These are phyloP conservation scores for Drepana arcuata DNA, from an alignment of 1,140 invertebrate species.

Conservation along the genomic window DNA sequence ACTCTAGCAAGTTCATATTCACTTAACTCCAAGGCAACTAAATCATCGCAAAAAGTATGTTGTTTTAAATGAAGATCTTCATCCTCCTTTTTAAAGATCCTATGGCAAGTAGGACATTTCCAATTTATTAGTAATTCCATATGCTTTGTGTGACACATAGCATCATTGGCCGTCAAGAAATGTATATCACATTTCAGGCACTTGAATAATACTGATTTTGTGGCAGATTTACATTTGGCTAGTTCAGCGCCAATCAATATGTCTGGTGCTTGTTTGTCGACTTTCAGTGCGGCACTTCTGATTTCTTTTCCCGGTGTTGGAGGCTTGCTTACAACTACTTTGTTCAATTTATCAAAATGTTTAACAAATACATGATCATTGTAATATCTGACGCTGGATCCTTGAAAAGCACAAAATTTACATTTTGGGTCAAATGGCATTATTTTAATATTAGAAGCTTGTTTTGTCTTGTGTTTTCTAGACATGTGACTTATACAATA, in stretches of 20 bases:
- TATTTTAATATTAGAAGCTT: conserved; percentile 6
- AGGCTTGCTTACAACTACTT: background rate
- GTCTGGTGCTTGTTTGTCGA: background rate
- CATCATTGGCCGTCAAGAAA: conserved; percentile 29
- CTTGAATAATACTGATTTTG: conserved; percentile 32
- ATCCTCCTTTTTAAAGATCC: conserved; percentile 35
- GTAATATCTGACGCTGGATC: conserved; percentile 11
- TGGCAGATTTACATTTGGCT: conserved; percentile 3
- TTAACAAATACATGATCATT: conserved; percentile 24
- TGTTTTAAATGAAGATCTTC: conserved; percentile 29
- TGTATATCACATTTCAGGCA: conserved; percentile 37
- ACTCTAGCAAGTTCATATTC: conserved; percentile 11
- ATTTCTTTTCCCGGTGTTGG: background rate
- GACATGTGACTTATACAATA: conserved; percentile 16
- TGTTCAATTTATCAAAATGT: background rate
- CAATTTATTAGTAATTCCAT: conserved; percentile 30
- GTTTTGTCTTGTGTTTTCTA: conserved; percentile 20
- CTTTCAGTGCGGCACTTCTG: background rate
- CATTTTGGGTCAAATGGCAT: conserved; percentile 25
- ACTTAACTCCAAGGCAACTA: conserved; percentile 22
- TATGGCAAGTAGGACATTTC: conserved; percentile 34
- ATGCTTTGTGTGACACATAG: conserved; percentile 30
- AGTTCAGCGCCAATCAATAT: too few species aligned
- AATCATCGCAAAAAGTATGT: conserved; percentile 25
- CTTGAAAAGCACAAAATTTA: conserved; percentile 21